Base-by-base conservation (phyloP, 2,797 vertebrate species). In the Psittacula echo region DNA sequence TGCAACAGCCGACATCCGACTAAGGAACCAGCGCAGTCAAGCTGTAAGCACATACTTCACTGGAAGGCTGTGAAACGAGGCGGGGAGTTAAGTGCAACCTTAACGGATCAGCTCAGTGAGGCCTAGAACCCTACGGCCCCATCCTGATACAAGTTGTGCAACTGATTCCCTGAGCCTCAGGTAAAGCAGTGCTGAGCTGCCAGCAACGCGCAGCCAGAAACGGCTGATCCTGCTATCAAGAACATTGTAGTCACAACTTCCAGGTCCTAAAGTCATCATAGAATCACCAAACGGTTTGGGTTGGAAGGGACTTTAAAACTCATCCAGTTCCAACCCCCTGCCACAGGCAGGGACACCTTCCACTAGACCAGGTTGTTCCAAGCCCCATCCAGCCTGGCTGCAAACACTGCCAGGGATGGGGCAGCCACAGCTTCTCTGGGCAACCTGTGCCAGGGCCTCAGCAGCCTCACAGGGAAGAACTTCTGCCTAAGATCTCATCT, bases 131-230 rank as follows among this genome's bases (percentile, higher is more conserved):
- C 61, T 29, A 10, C 45, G 53, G 72, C 20, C 32, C 66, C 5
- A 2, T 24, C 61, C 75, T 13, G n/a, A 39, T 1, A 13, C 2
- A 2, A 23, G 11, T 4, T 37, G 22, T 0, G 2, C 42, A 66
- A 50, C 50, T 0, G 5, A 29, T 45, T 77, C 61, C 39, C 61
- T 42, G 42, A 87, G 42, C 30, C n/a, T 42, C 56, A 32, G 17
- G n/a, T 21, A 4, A 50, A 45, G 20, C 4, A 12, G 58, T 68
- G 39, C 24, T 27, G 51, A 84, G 58, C 45, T 45, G 80, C 58
- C 2, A 3, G 67, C 64, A 71, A 21, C 0, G 8, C n/a, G 44
- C 9, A 50, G 60, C 11, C 74, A 76, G 50, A 85, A 53, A 32
- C 1, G 1, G 5, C 23, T 1, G 1, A 71, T 72, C 41, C 60